A percentile compares a stretch with the other conserved stretches of the same genome.
Conservation (phyloP, 2,888 invertebrate genomes). For the Drosophila niveifrons region DNA sequence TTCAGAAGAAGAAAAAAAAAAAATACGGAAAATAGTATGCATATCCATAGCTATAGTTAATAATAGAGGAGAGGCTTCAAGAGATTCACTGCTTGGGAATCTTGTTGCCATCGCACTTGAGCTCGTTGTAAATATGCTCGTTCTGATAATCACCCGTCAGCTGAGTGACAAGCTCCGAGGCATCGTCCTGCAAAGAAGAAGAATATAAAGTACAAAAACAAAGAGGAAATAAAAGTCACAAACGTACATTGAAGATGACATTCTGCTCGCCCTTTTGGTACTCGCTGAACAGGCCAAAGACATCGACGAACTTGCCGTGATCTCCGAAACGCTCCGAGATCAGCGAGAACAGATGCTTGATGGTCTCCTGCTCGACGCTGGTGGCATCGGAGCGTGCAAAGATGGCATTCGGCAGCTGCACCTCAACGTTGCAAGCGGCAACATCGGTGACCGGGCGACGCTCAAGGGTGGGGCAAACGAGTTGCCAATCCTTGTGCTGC, state of each 20-base stretch:
- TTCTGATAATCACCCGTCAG: slow-evolving; percentile 74
- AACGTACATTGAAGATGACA: slow-evolving; percentile 83
- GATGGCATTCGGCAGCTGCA: slow-evolving; percentile 80
- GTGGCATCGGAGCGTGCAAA: slow-evolving; percentile 77
- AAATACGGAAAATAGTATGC: slow-evolving; percentile 19
- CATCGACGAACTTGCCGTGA: slow-evolving; percentile 80
- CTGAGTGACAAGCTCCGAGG: slow-evolving; percentile 76
- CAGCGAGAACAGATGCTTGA: slow-evolving; percentile 82
- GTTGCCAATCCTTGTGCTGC: slow-evolving; percentile 79
- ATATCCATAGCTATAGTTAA: slow-evolving; percentile 33
- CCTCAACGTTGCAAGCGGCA: slow-evolving; percentile 83
- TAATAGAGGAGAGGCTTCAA: not conserved
- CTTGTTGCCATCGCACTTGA: slow-evolving; percentile 77
- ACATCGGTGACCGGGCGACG: slow-evolving; percentile 82
- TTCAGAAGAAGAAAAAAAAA: slow-evolving; percentile 13
- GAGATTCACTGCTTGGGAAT: slow-evolving; percentile 63
- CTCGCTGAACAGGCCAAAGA: slow-evolving; percentile 84
- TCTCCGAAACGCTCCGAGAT: slow-evolving; percentile 83
- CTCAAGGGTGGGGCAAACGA: slow-evolving; percentile 83
- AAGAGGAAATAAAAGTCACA: too few relatives aligned
- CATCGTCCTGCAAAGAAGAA: slow-evolving; percentile 77
- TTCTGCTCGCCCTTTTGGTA: slow-evolving; percentile 78
- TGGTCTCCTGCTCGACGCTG: slow-evolving; percentile 82
- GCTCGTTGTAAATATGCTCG: slow-evolving; percentile 78
- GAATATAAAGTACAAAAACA: not conserved